Evolutionary conservation across 2,888 invertebrate genomes (phyloP).

Genomic region (Drosophila testacea): DNA sequence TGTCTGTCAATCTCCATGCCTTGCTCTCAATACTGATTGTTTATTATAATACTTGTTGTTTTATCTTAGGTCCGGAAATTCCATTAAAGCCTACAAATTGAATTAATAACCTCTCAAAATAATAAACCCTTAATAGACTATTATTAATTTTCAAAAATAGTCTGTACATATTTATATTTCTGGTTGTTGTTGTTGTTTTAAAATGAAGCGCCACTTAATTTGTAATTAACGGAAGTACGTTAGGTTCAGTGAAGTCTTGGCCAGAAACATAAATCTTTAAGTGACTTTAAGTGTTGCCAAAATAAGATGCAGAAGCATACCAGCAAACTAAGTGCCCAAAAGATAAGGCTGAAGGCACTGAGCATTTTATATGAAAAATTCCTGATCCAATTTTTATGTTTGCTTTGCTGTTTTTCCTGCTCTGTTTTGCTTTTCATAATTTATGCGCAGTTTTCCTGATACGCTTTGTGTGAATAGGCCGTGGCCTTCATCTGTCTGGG

Average conservation of each 20-base stretch:
- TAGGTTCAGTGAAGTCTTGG: slow-evolving; percentile 10
- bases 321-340: slow-evolving; percentile 29
- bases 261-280: slow-evolving; percentile 61
- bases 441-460: slow-evolving; percentile 70
- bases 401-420: slow-evolving; percentile 30
- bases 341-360: slow-evolving; percentile 5
- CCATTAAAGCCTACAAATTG: slow-evolving; percentile 6
- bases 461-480: slow-evolving; percentile 38
- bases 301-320: slow-evolving; percentile 9
- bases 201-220: slow-evolving; percentile 57
- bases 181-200: slow-evolving; percentile 10
- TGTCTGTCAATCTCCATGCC: too few species aligned
- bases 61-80: slow-evolving; percentile 15
- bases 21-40: not conserved
- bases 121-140: not conserved
- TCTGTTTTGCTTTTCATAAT: slow-evolving; percentile 65
- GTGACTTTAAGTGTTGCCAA: slow-evolving; percentile 55
- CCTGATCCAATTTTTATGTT: slow-evolving; percentile 60
- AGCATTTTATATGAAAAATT: slow-evolving; percentile 47
- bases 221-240: slow-evolving; percentile 66
- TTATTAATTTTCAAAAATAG: slow-evolving; percentile 18
- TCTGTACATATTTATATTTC: slow-evolving; percentile 6
- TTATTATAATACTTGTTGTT: not conserved
- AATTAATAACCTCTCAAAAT: slow-evolving; percentile 2
- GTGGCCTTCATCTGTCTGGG: slow-evolving; percentile 18